Evolutionary conservation across 37 sponge, comb jelly and placozoan species (phyloP).

Genomic region (Haliclona indistincta): DNA sequence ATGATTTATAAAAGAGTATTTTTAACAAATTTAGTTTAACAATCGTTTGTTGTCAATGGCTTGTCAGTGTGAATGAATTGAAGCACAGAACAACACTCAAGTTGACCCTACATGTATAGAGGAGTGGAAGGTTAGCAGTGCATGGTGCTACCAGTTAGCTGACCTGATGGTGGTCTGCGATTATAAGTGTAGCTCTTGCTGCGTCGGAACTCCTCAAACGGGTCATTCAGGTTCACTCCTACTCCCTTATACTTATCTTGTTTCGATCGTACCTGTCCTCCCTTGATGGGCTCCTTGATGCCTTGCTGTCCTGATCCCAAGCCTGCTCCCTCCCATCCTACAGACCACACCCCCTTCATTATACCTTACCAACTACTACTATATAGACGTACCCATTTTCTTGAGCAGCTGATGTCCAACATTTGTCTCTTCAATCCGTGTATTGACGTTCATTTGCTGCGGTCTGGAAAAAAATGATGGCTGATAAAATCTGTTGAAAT

Average conservation of each 20-base stretch:
- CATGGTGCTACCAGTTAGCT: too few relatives aligned
- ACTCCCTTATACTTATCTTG: conserved; percentile 85
- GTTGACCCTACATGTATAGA: too few relatives aligned
- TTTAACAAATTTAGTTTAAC: too few relatives aligned
- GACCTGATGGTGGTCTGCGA: conserved; percentile 46
- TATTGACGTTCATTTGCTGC: too few relatives aligned
- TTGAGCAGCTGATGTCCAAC: conserved; percentile 85
- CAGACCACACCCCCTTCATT: not conserved
- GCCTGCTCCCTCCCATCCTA: conserved; percentile 91
- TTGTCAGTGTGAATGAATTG: too few relatives aligned
- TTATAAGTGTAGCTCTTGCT: conserved; percentile 90
- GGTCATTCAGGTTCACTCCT: conserved; percentile 68
- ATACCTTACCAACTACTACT: not conserved
- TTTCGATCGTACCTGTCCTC: conserved; percentile 82
- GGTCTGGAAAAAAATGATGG: too few relatives aligned
- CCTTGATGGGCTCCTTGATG: conserved; percentile 83
- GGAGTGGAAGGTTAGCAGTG: too few relatives aligned
- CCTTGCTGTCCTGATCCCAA: conserved; percentile 79
- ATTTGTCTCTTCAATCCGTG: conserved; percentile 63
- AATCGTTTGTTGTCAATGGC: too few relatives aligned
- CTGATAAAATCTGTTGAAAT: too few relatives aligned
- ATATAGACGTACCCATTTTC: conserved; percentile 77
- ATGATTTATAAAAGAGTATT: too few relatives aligned
- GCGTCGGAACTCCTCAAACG: conserved; percentile 85
- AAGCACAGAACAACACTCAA: too few relatives aligned